These are phyloP conservation scores for Atopsyche davidsoni DNA, from an alignment of 1,140 invertebrate genomes.

Conservation along the genomic window DNA sequence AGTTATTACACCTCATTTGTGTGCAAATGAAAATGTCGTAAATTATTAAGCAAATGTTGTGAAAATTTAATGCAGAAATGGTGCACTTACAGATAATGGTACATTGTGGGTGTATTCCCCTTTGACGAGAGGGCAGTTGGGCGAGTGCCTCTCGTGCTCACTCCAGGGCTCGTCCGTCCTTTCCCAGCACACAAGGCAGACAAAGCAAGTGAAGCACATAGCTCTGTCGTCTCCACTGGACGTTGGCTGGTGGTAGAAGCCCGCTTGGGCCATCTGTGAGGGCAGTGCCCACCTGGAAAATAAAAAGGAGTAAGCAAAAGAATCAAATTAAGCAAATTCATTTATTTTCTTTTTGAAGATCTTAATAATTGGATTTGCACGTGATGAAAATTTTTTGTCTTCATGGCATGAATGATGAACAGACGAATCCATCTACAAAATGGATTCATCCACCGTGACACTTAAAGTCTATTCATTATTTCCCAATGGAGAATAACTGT, in stretches of 20 bases:
- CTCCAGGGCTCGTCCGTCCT: conserved; percentile 94
- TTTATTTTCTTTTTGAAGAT: too few relatives aligned
- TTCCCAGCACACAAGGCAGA: conserved; percentile 93
- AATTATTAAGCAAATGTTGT: background rate
- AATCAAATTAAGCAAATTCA: background rate
- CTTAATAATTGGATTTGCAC: too few relatives aligned
- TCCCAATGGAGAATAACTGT: too few relatives aligned
- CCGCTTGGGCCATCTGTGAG: conserved; percentile 92
- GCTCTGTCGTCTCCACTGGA: conserved; percentile 83
- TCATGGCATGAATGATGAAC: too few relatives aligned
- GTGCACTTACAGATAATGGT: conserved; percentile 61
- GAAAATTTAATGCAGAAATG: background rate
- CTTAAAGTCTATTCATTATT: too few relatives aligned
- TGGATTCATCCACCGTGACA: too few relatives aligned
- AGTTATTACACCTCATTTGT: too few relatives aligned
- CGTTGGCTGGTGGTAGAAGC: conserved; percentile 91
- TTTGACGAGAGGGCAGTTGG: conserved; percentile 86
- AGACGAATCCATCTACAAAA: too few relatives aligned
- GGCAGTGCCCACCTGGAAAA: conserved; percentile 81
- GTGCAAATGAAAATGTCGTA: too few relatives aligned
- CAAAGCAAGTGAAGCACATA: conserved; percentile 91
- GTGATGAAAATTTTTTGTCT: too few relatives aligned
- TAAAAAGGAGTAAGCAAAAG: conserved; percentile 1
- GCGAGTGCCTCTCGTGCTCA: conserved; percentile 90
- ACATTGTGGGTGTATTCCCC: conserved; percentile 95